phyloP scores from a whole-genome alignment of 2,888 invertebrate genomes.

The Cataglyphis rosenhaueri region DNA sequence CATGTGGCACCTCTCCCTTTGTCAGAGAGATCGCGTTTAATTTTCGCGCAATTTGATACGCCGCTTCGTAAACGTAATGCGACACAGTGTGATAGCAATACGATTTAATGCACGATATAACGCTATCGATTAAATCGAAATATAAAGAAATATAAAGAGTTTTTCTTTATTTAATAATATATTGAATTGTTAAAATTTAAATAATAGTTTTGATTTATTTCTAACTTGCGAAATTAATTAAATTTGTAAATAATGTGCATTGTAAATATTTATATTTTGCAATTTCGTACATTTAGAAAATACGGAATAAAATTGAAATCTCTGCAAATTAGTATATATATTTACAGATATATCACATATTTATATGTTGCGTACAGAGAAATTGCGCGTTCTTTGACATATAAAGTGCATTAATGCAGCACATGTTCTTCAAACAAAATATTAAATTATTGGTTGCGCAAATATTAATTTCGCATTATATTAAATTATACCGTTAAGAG shows the following conservation, averaged over 20 bases:
- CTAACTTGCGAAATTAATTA: neutral
- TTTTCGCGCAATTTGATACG: constrained; percentile 32
- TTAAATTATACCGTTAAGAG: neutral
- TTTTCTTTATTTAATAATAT: neutral
- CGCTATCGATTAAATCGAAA: constrained; percentile 14
- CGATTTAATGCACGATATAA: neutral
- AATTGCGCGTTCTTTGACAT: neutral
- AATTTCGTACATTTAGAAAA: neutral
- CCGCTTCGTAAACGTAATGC: neutral
- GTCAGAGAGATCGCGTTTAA: constrained; percentile 5
- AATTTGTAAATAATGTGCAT: neutral
- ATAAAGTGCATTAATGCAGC: neutral
- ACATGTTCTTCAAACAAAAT: neutral
- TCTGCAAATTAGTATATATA: neutral
- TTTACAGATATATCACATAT: neutral
- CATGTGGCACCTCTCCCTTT: neutral
- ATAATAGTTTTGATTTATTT: constrained; percentile 1
- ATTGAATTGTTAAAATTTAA: neutral
- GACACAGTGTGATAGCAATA: neutral
- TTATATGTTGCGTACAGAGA: neutral
- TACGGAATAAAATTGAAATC: neutral
- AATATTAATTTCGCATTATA: neutral
- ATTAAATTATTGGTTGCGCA: neutral
- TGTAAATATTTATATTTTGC: neutral
- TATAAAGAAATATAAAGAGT: neutral